Evolutionary conservation across 2,113 vertebrate species (phyloP), one percentile per base, ranked within the genome.

Genomic region (Ciconia boyciana): DNA sequence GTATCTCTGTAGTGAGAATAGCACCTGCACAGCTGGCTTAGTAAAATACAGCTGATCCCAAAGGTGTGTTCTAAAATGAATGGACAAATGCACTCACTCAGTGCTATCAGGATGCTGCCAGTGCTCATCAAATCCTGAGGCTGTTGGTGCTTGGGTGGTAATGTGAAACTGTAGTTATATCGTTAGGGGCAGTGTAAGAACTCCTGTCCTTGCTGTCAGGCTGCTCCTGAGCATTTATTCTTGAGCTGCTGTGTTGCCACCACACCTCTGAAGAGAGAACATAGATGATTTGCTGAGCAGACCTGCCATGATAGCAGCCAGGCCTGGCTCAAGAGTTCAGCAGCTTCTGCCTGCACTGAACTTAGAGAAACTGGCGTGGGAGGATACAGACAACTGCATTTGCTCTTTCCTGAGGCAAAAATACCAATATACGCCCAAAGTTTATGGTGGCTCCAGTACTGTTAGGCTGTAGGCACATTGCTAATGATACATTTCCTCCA

Each of bases 91-190:
- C 32, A 5, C 26, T 89, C 6, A 1, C 26, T 89, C 6, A 1
- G 65, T 1, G 1, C n/a, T 49, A 1, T 43, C 2, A 0, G 55
- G 48, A 9, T 79, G 72, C 34, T 72, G 0, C 41, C 34, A 22
- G 24, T 49, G 39, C 66, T 83, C 1, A 0, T 57, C 48, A 71
- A 36, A 71, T 52, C 24, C 48, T 9, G n/a, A 44, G 17, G 18
- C 41, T 72, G 24, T 7, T 65, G 62, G n/a, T 89, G 58, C 9
- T 66, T 57, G 32, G 9, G 19, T 51, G 61, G 9, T 62, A 24
- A 39, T 12, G 9, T 64, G 65, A 62, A 64, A 29, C 24, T 79
- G 54, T 60, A 49, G 28, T n/a, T 62, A 8, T 0, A 12, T 62
- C 69, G 26, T 52, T 61, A 7, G 3, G 9, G 26, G 24, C 39